Conservation (phyloP, 1,140 invertebrate genomes). For the Hypothenemus hampei region DNA sequence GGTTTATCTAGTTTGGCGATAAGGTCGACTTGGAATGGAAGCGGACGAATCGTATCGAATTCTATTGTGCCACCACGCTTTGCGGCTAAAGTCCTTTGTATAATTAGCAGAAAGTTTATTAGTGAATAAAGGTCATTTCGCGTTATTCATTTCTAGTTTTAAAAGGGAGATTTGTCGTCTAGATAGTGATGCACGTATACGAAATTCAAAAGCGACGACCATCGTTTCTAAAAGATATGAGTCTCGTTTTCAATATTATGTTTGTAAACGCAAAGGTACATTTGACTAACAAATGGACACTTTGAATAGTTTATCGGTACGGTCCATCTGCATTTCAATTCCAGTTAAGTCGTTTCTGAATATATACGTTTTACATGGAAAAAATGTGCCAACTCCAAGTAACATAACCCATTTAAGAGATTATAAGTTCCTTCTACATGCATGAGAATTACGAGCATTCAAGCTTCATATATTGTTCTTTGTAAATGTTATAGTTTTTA, state of each 20-base stretch:
- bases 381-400: too few relatives aligned
- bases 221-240: conserved; percentile 14
- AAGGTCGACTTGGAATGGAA: too few relatives aligned
- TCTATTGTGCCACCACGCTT: too few relatives aligned
- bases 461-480: neutral
- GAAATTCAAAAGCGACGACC: neutral
- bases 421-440: neutral
- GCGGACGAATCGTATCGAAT: too few relatives aligned
- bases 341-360: neutral
- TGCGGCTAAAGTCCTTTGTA: too few relatives aligned
- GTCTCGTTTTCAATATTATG: conserved; percentile 12
- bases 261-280: conserved; percentile 14
- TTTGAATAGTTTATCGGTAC: conserved; percentile 11
- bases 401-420: neutral
- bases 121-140: too few relatives aligned
- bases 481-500: neutral
- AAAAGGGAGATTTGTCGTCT: conserved; percentile 5
- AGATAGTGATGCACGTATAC: conserved; percentile 2
- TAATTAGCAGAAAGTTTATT: too few relatives aligned
- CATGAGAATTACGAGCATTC: neutral
- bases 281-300: conserved; percentile 18
- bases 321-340: conserved; percentile 15
- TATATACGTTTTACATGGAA: neutral
- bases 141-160: too few relatives aligned
- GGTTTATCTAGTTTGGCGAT: too few relatives aligned